Evolutionary conservation across 1,140 invertebrate genomes (phyloP), one percentile per base, ranked within the genome.

Genomic region (Melanaphis sacchari): DNA sequence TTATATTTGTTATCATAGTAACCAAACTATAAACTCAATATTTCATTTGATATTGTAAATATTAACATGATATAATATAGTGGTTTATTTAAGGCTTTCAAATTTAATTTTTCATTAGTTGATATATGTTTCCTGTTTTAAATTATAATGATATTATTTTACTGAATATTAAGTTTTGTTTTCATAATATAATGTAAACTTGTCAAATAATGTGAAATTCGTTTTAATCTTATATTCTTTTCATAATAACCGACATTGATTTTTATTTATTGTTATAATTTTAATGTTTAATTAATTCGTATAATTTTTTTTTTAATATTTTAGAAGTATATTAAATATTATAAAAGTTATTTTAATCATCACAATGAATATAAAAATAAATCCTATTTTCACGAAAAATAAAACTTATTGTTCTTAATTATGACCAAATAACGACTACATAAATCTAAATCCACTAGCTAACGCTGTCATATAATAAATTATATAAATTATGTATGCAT

Each of bases 51-150:
- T n/a, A n/a, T 76, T 76, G 59, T 36, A 76, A 76, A 76, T 76
- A 76, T 76, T 76, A 76, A n/a, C 59, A 76, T 76, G n/a, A 76
- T 66, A 66, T 66, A 66, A 66, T 76, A 76, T n/a, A 76, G 59
- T 76, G 59, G n/a, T n/a, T n/a, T 76, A n/a, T 76, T 76, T 43
- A 76, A 76, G 59, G 18, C 31, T 76, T 76, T 36, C 59, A 76
- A 76, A 76, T 76, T 76, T 76, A 4, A n/a, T 76, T 76, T 76
- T 76, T 9, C 22, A 84, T 84, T 26, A 84, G 38, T 84, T 2
- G 46, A 3, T 49, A 84, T 40, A 21, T 84, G 40, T 84, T 84
- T 84, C 31, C 82, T 41, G 82, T 84, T 2, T 41, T 84, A 40
- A 84, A 40, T 84, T 26, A 26, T 40, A 84, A 76, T n/a, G n/a